Evolutionary conservation across 1,140 invertebrate species (phyloP), one percentile per base, ranked within the genome.

Genomic region (Conus betulinus): DNA sequence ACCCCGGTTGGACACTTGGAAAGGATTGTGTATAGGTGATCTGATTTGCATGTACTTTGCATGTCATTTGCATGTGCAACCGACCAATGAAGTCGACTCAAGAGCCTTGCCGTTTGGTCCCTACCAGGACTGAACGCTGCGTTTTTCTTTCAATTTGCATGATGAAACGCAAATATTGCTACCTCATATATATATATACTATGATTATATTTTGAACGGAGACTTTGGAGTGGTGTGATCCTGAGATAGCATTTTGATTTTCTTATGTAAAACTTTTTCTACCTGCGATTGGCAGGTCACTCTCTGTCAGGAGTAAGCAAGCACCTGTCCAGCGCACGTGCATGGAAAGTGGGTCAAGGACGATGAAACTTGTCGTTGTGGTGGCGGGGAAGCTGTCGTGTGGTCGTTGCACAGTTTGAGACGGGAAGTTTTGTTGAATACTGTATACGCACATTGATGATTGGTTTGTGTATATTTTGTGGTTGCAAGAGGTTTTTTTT

Each of bases 71-170:
- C 15, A 81, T 53, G 51, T 81, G 79, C 51, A 81, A 20, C 39
- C 39, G 51, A 81, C 51, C 51, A 55, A 81, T 15, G 4, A 51
- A 71, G 67, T 71, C 67, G 67, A 71, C 67, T 81, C 39, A 81
- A 81, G 13, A 81, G 79, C 79, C 79, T 81, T 81, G 52, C 79
- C 13, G 27, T 81, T 53, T 53, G n/a, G 67, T 71, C 67, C 20
- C 13, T 53, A 39, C 3, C 13, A 55, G 10, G 79, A 23, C 79
- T 6, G 79, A 81, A 51, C 79, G 79, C 6, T 20, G 25, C 51
- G 20, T 81, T 81, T 81, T 81, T 81, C 79, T 81, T 81, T 81
- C 79, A 81, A 13, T 15, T 51, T 81, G 79, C 67, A 71, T 71
- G 67, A 71, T 53, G 17, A 53, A 53, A 53, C 79, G 79, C 79